Evolutionary conservation across 2,888 invertebrate genomes (phyloP).

Genomic region (Cerastoderma edule): DNA sequence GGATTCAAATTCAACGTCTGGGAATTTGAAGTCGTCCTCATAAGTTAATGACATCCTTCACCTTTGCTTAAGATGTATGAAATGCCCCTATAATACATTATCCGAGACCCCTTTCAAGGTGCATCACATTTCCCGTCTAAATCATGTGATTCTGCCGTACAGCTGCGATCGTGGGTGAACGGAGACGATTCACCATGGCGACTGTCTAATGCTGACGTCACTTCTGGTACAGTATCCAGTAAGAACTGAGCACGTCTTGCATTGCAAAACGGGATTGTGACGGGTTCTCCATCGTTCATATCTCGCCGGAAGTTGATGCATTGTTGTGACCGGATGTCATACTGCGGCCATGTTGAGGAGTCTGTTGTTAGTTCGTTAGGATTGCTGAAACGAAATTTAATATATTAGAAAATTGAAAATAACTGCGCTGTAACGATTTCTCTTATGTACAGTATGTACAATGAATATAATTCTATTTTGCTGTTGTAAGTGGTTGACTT

Average conservation of each 20-base stretch:
- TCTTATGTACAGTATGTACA: neutral
- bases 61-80: neutral
- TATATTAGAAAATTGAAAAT: too few species aligned
- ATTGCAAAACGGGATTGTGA: neutral
- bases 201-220: constrained; percentile 1
- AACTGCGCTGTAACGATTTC: neutral
- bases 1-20: too few species aligned
- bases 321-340: constrained; percentile 1
- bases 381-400: constrained; percentile 19
- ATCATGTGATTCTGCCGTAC: too few species aligned
- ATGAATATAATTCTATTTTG: neutral
- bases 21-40: neutral
- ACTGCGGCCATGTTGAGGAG: constrained; percentile 4
- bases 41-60: neutral
- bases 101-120: neutral
- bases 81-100: neutral
- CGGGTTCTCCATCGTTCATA: neutral
- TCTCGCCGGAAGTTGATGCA: neutral
- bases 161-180: neutral
- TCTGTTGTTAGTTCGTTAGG: neutral
- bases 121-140: neutral
- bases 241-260: constrained; percentile 13
- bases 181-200: neutral
- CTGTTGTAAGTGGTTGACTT: neutral
- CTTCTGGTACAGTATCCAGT: constrained; percentile 20